Evolutionary conservation across 2,888 invertebrate species (phyloP), one percentile per base, ranked within the genome.

Genomic region (Vesta saturnalis): DNA sequence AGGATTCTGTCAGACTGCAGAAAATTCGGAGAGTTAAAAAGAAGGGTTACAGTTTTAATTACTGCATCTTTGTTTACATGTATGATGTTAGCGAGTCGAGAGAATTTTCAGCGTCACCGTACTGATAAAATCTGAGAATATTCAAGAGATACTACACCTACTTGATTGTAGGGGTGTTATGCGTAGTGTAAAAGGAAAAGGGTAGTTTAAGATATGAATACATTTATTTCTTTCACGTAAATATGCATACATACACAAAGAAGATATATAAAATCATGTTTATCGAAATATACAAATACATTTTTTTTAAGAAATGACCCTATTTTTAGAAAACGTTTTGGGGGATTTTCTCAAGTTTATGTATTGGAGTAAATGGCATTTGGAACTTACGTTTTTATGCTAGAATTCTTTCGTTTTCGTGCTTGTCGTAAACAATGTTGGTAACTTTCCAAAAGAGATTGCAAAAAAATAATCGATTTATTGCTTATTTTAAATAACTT

Each of bases 71-170:
- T n/a, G n/a, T n/a, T n/a, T n/a, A n/a, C n/a, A n/a, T n/a, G n/a
- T n/a, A n/a, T n/a, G n/a, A n/a, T n/a, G n/a, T n/a, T n/a, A n/a
- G n/a, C n/a, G n/a, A n/a, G n/a, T n/a, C n/a, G n/a, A n/a, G n/a
- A n/a, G n/a, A n/a, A n/a, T n/a, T n/a, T n/a, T n/a, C n/a, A n/a
- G 61, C 61, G 67, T 56, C 54, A 30, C 19, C 61, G 57, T 39
- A 61, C 39, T 47, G 67, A 67, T 67, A 63, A 67, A 67, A 67
- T 67, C 67, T 54, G 55, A 59, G 54, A 46, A 63, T 62, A 5
- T 59, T 62, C 67, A 22, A 35, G 62, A 54, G 60, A 63, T 56
- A 54, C 54, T 56, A 43, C 54, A 55, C 59, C 54, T 67, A 21
- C 47, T 22, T 22, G 8, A 19, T 15, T 35, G 16, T 52, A 15